Conservation (phyloP, 1,140 invertebrate genomes). For the Hormaphis cornu region DNA sequence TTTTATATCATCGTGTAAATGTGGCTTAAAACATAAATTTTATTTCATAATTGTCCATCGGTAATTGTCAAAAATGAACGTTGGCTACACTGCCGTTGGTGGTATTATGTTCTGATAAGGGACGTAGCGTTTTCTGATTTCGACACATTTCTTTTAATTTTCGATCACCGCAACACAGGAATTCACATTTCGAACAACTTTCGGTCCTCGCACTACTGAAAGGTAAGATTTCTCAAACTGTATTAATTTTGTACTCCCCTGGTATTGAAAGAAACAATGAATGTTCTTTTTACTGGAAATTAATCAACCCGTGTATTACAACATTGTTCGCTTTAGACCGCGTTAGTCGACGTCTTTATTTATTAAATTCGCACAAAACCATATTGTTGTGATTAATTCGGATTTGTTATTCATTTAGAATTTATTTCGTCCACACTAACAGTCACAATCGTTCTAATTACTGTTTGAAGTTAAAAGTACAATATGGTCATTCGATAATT, state of each 20-base stretch:
- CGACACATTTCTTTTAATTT: neutral
- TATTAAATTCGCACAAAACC: no score
- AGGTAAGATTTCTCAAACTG: neutral
- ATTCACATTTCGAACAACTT: neutral
- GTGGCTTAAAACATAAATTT: no score
- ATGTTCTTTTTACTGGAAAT: neutral
- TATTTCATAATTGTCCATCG: neutral
- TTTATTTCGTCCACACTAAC: no score
- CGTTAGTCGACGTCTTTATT: no score
- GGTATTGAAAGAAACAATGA: neutral
- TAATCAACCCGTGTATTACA: no score
- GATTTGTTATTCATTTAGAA: no score
- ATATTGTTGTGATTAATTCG: no score
- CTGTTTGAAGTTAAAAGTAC: no score
- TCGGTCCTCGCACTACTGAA: neutral
- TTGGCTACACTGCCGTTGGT: neutral
- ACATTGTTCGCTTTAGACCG: no score
- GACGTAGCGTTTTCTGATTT: neutral
- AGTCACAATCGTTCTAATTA: neutral
- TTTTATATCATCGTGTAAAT: no score
- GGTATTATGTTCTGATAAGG: neutral
- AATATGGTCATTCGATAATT: neutral
- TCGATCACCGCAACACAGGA: no score
- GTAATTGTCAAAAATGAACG: neutral
- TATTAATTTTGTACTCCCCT: no score